Percentiles rank a stretch among this genome's conserved stretches.
Conservation (phyloP, 1,140 invertebrate genomes). For the Scylla paramamosain region DNA sequence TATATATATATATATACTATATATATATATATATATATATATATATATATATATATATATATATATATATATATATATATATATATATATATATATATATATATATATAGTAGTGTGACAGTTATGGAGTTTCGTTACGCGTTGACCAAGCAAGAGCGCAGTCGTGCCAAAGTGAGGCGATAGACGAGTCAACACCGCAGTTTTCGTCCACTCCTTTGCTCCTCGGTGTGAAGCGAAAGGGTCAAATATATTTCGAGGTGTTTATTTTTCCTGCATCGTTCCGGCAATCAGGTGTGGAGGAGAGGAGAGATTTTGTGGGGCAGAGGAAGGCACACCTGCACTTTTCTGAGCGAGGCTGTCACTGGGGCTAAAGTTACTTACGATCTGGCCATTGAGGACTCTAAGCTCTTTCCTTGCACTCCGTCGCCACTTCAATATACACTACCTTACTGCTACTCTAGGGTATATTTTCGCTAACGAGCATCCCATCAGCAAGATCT, state of each 20-base stretch:
- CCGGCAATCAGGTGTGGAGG: background rate
- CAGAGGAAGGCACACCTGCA: background rate
- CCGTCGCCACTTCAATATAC: background rate
- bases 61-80: background rate
- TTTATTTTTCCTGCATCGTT: conserved; percentile 24
- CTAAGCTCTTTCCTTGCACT: background rate
- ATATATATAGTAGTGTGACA: background rate
- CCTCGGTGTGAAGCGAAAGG: background rate
- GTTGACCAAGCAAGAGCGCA: no score
- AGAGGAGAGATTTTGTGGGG: background rate
- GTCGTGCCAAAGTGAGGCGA: background rate
- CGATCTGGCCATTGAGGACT: background rate
- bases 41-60: conserved; percentile 19
- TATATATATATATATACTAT: conserved; percentile 26
- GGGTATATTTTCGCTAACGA: no score
- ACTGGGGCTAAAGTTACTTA: background rate
- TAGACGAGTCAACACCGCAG: background rate
- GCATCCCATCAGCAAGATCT: no score
- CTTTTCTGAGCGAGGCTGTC: background rate
- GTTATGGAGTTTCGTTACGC: no score
- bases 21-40: conserved; percentile 51
- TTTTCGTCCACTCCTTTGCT: background rate
- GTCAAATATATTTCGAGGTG: background rate
- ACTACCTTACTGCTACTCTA: no score
- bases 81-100: conserved; percentile 1